Base-by-base conservation (phyloP, 2,888 invertebrate species). In the Troides aeacus region DNA sequence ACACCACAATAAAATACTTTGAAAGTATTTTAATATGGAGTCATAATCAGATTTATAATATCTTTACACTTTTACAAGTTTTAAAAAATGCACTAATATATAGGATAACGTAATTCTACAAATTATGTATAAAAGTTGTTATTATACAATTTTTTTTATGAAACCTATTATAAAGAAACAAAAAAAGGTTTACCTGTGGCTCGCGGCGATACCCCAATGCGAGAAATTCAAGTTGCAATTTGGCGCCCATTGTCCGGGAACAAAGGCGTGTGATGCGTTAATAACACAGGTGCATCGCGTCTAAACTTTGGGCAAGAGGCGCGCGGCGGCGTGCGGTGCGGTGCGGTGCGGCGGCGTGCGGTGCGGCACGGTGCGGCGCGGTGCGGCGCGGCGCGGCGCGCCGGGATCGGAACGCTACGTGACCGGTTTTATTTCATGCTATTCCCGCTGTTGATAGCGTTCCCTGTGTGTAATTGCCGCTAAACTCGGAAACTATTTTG, bases 181-280 rank as follows among this genome's bases (percentile, higher is more conserved):
- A 60, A 63, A 67, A 66, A 67, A 70, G 42, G 21, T 18, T 23
- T 89, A 88, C 88, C 90, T 89, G 89, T 77, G 75, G 77, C 75
- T 75, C 78, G 79, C 79, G 82, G 75, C 81, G 79, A 78, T 83
- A 82, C 78, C 79, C 82, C 77, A 77, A 84, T 86, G 82, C 85
- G 84, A 89, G 85, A 90, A 89, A 87, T 89, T 86, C 78, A 85
- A 85, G 84, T 88, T 90, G 90, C 90, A 92, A 90, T 92, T 90
- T 88, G 85, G 84, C 80, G 82, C 84, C 89, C 87, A 91, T 92
- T 92, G 91, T 92, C 81, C 80, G 79, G 81, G 87, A 90, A 90
- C 89, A 91, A 90, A 91, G 85, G 88, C 82, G 84, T 83, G 80
- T 83, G 84, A 87, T 89, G 89, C 89, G 85, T 89, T 90, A 87